phyloP scores from a whole-genome alignment of 2,888 invertebrate genomes.

The Drosophila mulleri region DNA sequence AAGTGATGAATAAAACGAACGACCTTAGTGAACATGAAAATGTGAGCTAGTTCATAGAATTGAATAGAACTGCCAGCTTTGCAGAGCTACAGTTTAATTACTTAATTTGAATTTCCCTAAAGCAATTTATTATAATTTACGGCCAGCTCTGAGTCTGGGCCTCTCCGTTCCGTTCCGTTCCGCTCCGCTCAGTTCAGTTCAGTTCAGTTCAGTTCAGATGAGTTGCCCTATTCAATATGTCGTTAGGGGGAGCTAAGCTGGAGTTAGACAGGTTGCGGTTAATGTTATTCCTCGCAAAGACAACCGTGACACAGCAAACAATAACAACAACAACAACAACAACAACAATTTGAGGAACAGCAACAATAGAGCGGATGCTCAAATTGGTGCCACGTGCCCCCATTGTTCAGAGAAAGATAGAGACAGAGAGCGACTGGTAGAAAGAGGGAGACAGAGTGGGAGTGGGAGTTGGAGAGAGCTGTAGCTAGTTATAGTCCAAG shows the following conservation, averaged over 20 bases:
- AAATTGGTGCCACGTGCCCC: constrained; percentile 85
- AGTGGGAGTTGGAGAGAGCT: constrained; percentile 17
- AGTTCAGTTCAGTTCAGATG: constrained; percentile 1
- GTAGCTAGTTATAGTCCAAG: constrained; percentile 35
- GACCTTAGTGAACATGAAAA: background rate
- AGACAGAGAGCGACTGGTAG: background rate
- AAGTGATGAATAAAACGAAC: background rate
- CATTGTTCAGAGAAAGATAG: constrained; percentile 68
- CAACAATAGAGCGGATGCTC: constrained; percentile 72
- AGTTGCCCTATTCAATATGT: constrained; percentile 37
- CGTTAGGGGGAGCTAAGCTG: constrained; percentile 33
- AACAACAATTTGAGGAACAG: constrained; percentile 8
- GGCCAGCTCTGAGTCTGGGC: constrained; percentile 19
- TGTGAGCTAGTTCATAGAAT: constrained; percentile 28
- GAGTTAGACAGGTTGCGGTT: constrained; percentile 61
- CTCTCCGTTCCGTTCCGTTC: background rate
- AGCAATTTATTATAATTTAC: constrained; percentile 73
- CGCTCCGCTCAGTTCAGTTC: background rate
- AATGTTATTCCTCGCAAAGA: constrained; percentile 51
- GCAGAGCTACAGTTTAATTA: constrained; percentile 69
- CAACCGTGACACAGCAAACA: constrained; percentile 36
- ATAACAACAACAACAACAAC: constrained; percentile 6
- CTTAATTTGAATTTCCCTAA: constrained; percentile 83
- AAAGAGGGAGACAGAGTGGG: background rate
- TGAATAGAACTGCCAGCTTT: background rate